Conservation (phyloP, 2,113 vertebrate species). For the Dendrocopos noguchii region DNA sequence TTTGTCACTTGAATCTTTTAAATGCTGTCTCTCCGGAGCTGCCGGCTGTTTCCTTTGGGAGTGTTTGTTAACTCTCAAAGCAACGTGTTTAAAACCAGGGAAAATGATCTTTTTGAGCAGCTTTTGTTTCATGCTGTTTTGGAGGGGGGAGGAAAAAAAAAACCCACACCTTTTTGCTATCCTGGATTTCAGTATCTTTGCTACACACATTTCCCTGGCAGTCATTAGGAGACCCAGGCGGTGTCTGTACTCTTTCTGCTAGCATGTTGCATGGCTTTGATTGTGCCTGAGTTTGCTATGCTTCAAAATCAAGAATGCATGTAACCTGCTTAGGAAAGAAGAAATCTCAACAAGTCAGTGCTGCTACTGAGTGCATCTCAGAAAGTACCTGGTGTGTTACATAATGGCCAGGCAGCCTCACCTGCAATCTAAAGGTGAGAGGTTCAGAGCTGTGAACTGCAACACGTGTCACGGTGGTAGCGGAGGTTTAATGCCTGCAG, state of each 20-base stretch:
- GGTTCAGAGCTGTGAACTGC: neutral
- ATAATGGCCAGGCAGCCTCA: neutral
- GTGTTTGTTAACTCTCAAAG: neutral
- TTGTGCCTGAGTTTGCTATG: neutral
- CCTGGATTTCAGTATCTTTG: neutral
- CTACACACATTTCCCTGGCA: neutral
- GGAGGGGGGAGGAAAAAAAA: neutral
- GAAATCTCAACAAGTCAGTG: neutral
- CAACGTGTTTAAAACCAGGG: neutral
- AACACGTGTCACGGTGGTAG: neutral
- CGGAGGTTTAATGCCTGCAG: neutral
- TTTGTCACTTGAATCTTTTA: conserved; percentile 13
- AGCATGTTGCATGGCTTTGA: neutral
- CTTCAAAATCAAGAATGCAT: neutral
- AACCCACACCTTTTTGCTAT: too few species aligned
- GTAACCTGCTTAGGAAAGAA: neutral
- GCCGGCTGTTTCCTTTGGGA: neutral
- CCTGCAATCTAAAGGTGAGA: neutral
- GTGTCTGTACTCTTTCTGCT: neutral
- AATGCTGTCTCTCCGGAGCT: neutral
- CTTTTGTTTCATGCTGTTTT: neutral
- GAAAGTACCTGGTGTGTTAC: neutral
- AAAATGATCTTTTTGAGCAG: neutral
- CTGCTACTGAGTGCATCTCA: neutral
- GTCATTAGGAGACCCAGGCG: neutral